These are phyloP conservation scores for Anguilla anguilla DNA, from an alignment of 2,797 vertebrate genomes.

Conservation along the genomic window DNA sequence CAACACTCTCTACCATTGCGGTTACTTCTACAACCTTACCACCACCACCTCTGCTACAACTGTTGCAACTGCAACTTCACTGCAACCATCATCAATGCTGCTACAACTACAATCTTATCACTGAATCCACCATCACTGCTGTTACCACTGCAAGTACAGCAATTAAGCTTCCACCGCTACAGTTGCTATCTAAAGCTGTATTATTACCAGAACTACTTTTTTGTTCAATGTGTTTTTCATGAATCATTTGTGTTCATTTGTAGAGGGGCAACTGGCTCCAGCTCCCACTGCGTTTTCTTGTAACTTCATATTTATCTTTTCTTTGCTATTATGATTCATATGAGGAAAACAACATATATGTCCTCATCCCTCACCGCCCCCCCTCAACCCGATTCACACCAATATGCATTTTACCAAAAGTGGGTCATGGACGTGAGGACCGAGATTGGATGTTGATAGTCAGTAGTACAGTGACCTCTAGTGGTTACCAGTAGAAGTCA, in stretches of 20 bases:
- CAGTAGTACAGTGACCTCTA: constrained; percentile 1
- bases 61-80: not conserved
- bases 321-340: not conserved
- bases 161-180: not conserved
- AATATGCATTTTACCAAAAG: not conserved
- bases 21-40: not conserved
- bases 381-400: not conserved
- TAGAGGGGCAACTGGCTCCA: too few species aligned
- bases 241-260: too few species aligned
- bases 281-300: not conserved
- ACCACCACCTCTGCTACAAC: not conserved
- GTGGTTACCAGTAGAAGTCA: not conserved
- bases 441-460: not conserved
- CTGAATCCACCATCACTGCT: not conserved
- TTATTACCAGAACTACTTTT: not conserved
- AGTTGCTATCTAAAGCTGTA: not conserved
- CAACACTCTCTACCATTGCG: not conserved
- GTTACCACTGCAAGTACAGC: not conserved
- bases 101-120: not conserved
- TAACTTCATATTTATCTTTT: not conserved
- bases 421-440: not conserved
- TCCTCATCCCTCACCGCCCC: too few species aligned
- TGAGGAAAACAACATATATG: not conserved
- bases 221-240: not conserved
- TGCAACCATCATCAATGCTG: not conserved